Base-by-base conservation (phyloP, 2,888 invertebrate species). In the Cyrtodaria siliqua region DNA sequence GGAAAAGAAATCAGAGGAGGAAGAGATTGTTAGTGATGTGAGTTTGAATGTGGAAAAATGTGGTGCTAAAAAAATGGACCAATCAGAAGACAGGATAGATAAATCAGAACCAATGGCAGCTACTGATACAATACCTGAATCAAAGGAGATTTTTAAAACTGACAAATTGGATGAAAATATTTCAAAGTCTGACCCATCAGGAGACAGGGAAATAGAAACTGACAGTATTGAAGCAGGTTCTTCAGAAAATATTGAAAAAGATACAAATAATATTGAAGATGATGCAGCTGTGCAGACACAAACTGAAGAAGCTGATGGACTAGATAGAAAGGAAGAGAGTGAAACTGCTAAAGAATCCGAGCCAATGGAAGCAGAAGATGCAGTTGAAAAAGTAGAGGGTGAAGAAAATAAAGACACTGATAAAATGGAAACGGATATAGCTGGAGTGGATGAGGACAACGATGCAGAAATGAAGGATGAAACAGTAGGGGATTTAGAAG, bases 351-450 rank as follows among this genome's bases (percentile, higher is more conserved):
- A 55, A 9, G 29, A 23, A 23, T 44, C 14, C n/a, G 44, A 24
- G 40, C 40, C 40, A 16, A 38, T 38, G 29, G 50, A 64, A 42
- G 16, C 12, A 20, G 29, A 50, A 14, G 60, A 44, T 55, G 55
- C 9, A 59, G 53, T 56, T 29, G 44, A 50, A 50, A 16, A 18
- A 26, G 38, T 14, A 14, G 50, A 50, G 24, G 20, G 3, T 4
- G 27, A 27, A n/a, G 18, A 53, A 26, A 16, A 53, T 26, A 57
- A 18, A 44, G 47, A 47, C n/a, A 2, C 47, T n/a, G 12, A 4
- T 33, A 12, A 33, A 33, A 33, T 33, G 33, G 33, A 33, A 8
- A 33, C 33, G 33, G 33, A 6, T 12, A 33, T 12, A 33, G 12
- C 6, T 12, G 47, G 23, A 47, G 6, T 2, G 23, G 24, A 9